Conservation (phyloP, 1,140 invertebrate genomes). For the Aphis craccivora region DNA sequence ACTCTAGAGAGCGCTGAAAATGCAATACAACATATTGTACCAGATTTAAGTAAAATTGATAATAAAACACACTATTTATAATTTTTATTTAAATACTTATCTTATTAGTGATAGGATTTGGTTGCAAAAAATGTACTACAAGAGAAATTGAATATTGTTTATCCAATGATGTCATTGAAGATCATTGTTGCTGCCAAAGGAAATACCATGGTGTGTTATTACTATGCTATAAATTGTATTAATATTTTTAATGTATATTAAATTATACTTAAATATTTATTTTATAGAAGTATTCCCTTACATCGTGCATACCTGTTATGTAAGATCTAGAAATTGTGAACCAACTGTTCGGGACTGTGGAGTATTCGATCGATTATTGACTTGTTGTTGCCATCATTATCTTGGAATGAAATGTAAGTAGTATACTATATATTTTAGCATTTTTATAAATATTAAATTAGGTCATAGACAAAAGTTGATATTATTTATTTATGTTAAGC, state of each 20-base stretch:
- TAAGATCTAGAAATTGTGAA: conserved; percentile 69
- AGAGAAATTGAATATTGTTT: conserved; percentile 73
- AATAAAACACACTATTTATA: background rate
- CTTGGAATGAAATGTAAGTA: conserved; percentile 71
- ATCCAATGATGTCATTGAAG: conserved; percentile 70
- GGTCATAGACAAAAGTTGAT: background rate
- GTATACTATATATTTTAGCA: background rate
- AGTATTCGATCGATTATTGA: conserved; percentile 70
- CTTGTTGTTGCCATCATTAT: conserved; percentile 73
- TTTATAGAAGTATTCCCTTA: conserved; percentile 71
- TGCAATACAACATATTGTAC: background rate
- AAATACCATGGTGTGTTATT: conserved; percentile 64
- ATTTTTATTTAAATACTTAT: conserved; percentile 26
- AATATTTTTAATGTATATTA: background rate
- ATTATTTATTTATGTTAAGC: background rate
- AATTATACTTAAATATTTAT: conserved; percentile 60
- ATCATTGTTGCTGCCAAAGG: conserved; percentile 77
- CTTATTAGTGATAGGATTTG: conserved; percentile 63
- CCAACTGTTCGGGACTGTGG: conserved; percentile 71
- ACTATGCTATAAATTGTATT: background rate
- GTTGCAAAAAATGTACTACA: conserved; percentile 71
- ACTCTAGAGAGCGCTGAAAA: background rate
- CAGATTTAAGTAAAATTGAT: conserved; percentile 15
- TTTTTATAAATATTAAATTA: background rate
- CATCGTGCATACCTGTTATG: conserved; percentile 74